Conservation (phyloP, 2,113 vertebrate species). For the Psittacula cyanocephala region DNA sequence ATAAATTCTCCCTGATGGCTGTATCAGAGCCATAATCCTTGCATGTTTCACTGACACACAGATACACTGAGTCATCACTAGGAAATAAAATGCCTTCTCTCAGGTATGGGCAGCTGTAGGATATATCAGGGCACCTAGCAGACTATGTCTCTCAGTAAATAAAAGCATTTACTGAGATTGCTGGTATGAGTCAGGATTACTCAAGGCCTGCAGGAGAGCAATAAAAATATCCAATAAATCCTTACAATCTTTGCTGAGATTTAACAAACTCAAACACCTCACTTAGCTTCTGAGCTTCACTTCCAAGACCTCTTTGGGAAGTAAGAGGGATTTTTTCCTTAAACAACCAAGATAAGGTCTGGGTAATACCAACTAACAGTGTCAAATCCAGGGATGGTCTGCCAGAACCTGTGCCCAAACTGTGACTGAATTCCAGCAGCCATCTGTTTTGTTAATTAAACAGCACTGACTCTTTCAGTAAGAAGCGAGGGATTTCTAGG, state of each 20-base stretch:
- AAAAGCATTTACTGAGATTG: not conserved
- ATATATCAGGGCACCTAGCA: not conserved
- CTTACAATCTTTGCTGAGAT: not conserved
- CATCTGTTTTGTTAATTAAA: constrained; percentile 53
- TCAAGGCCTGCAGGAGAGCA: not conserved
- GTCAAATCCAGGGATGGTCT: not conserved
- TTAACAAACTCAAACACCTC: not conserved
- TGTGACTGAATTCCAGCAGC: constrained; percentile 9
- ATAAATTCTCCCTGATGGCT: not conserved
- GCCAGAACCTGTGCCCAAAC: constrained; percentile 21
- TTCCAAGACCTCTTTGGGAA: not conserved
- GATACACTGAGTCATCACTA: not conserved
- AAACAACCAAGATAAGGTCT: not conserved
- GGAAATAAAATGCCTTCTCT: not conserved
- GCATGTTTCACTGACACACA: not conserved
- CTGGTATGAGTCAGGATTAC: not conserved
- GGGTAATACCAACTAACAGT: not conserved
- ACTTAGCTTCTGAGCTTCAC: not conserved
- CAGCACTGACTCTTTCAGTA: not conserved
- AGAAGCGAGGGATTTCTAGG: not conserved
- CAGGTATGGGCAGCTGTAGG: not conserved
- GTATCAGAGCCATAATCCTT: not conserved
- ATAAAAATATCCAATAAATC: not conserved
- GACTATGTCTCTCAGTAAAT: not conserved
- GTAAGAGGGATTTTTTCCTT: not conserved